Base-by-base conservation (phyloP, 1,140 invertebrate species). In the Sinonovacula constricta region DNA sequence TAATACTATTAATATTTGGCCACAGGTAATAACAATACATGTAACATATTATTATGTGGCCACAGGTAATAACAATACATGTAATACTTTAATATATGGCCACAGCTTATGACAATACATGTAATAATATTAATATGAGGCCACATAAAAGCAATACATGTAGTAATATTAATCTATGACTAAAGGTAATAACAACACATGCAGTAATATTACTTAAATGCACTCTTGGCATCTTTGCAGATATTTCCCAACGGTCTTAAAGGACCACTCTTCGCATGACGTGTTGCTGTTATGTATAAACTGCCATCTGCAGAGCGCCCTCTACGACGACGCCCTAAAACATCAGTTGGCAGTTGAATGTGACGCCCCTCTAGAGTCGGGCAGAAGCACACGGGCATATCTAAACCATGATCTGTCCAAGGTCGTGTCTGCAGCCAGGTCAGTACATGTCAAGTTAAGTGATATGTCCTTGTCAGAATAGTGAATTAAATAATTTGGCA, bases 191-290 rank as follows among this genome's bases (percentile, higher is more conserved):
- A n/a, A n/a, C n/a, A n/a, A n/a, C n/a, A n/a, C n/a, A n/a, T n/a
- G n/a, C n/a, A n/a, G n/a, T n/a, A n/a, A n/a, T n/a, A n/a, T n/a
- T n/a, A n/a, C n/a, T n/a, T n/a, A n/a, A n/a, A n/a, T n/a, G n/a
- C n/a, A n/a, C n/a, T n/a, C 39, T 45, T 45, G 39, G 22, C 75
- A 28, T 74, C 72, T 54, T 62, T 81, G 26, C 77, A 91, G 90
- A 70, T 93, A 95, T 88, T 96, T 97, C 86, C 95, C 96, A 93
- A 93, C 93, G 78, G 92, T 95, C 51, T 94, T 96, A 93, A 96
- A 97, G 88, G 93, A 95, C 7, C 95, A 96, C 89, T 93, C 94
- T 31, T 96, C 95, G 0, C 96, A 97, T 88, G 96, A 97, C 91
- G 93, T 96, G 24, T 87, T 97, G 24, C 87, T 97, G 69, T 87